Evolutionary conservation across 2,888 invertebrate genomes (phyloP).

Genomic region (Aphidoletes aphidimyza): DNA sequence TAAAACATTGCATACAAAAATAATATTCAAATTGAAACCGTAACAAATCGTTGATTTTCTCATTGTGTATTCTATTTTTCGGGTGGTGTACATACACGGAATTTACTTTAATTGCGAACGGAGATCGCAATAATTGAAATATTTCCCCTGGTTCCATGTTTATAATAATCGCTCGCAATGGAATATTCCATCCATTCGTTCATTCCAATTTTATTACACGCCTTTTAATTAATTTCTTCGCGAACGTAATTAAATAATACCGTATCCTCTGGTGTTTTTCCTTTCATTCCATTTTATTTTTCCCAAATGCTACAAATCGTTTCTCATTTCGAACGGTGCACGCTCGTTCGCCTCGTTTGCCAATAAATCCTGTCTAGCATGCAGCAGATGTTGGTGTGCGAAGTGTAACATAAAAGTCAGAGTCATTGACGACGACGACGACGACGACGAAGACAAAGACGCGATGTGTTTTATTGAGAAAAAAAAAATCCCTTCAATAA

Average conservation of each 20-base stretch:
- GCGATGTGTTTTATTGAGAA: not conserved
- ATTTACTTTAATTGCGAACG: not conserved
- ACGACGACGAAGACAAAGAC: too few species aligned
- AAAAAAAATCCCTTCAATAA: not conserved
- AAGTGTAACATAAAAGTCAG: not conserved
- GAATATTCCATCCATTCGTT: not conserved
- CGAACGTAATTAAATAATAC: conserved; percentile 19
- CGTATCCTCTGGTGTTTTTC: not conserved
- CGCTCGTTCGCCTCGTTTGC: too few species aligned
- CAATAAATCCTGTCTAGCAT: conserved; percentile 28
- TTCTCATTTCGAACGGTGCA: not conserved
- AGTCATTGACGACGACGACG: not conserved
- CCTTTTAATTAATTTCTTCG: conserved; percentile 45
- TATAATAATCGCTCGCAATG: not conserved
- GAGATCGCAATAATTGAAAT: conserved; percentile 20
- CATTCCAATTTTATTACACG: not conserved
- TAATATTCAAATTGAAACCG: not conserved
- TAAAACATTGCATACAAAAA: not conserved
- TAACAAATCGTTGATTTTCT: not conserved
- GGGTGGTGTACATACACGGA: not conserved
- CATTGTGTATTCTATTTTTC: too few species aligned
- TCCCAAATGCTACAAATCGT: not conserved
- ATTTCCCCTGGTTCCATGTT: not conserved
- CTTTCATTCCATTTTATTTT: not conserved
- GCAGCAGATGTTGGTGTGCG: conserved; percentile 8